Base-by-base conservation (phyloP, 2,888 invertebrate species). In the Oxystoma pomonae region DNA sequence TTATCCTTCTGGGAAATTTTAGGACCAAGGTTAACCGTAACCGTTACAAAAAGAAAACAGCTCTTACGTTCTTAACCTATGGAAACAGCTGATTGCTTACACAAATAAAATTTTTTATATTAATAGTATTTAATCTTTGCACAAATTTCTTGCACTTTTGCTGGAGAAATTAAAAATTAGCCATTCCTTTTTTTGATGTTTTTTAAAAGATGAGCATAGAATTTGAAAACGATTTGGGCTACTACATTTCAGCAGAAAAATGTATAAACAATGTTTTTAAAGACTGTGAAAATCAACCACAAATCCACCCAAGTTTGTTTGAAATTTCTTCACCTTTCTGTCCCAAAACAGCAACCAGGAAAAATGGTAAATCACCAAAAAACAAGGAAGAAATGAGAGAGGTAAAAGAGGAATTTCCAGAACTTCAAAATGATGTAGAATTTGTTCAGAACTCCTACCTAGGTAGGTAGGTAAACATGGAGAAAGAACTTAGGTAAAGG, bases 211-310 rank as follows among this genome's bases (percentile, higher is more conserved):
- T 74, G 73, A 70, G 68, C 55, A 65, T 69, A 66, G 21, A 72
- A 20, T 71, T 63, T 65, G 66, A 72, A 69, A 70, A 70, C 60
- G 64, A 71, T 18, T 59, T 59, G 53, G 84, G 84, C 20, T 82
- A 80, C 78, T 77, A 83, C 52, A 75, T 85, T 70, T 85, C 83
- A 12, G 84, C 85, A 70, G 74, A 80, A 67, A 68, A 78, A 49
- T 82, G 80, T 71, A 74, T 85, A 7, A 75, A 82, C 64, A 73
- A 78, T 58, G 73, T 82, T 58, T 84, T 84, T 67, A 71, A 74
- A 64, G 71, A 72, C 52, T 78, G 72, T 60, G 68, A 74, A 50
- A 1, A 61, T 70, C 19, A 68, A 67, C 53, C 65, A 49, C 49
- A 63, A 56, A 68, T 82, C 57, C 78, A 81, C 57, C 68, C 78